Base-by-base conservation (phyloP, 1,140 invertebrate species). In the Agrilus planipennis region DNA sequence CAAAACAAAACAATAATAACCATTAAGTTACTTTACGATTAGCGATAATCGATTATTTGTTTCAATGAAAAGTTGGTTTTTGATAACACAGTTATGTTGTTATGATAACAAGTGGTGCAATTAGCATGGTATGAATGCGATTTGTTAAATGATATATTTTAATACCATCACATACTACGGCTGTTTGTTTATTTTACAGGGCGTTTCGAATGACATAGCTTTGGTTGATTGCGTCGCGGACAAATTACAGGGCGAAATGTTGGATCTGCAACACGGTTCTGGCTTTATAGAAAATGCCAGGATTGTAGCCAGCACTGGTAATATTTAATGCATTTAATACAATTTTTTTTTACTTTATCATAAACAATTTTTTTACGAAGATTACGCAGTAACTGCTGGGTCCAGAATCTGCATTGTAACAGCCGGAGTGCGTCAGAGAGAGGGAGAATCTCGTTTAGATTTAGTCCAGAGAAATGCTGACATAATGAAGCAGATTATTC, bases 231-330 rank as follows among this genome's bases (percentile, higher is more conserved):
- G 82, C 7, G 73, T 77, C 66, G 72, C 63, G 3, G 81, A 92
- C 50, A 92, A 91, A 62, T 58, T 92, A 22, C 77, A 79, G 50
- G 89, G 89, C 6, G 89, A 93, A 65, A 76, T 90, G 73, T 71
- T 90, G 76, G 87, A 89, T 60, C 60, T 90, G 18, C 85, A 88
- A 57, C 89, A 93, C 53, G 89, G 89, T 7, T 79, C 84, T 17
- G 69, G 81, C 3, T 93, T 92, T 63, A 64, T 89, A 45, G 79
- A 75, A 52, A 84, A 84, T 54, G 76, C 83, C 12, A 84, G 76
- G 54, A 81, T 92, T 22, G 71, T 74, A 29, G 84, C 85, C 16
- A 74, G 77, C 50, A 79, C 75, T 47, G 72, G 71, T 73, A 58
- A 44, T n/a, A n/a, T n/a, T n/a, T n/a, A n/a, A n/a, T n/a, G n/a